Evolutionary conservation across 37 sponge, comb jelly and placozoan species (phyloP), one percentile per base, ranked within the genome.

Genomic region (Axinella damicornis): DNA sequence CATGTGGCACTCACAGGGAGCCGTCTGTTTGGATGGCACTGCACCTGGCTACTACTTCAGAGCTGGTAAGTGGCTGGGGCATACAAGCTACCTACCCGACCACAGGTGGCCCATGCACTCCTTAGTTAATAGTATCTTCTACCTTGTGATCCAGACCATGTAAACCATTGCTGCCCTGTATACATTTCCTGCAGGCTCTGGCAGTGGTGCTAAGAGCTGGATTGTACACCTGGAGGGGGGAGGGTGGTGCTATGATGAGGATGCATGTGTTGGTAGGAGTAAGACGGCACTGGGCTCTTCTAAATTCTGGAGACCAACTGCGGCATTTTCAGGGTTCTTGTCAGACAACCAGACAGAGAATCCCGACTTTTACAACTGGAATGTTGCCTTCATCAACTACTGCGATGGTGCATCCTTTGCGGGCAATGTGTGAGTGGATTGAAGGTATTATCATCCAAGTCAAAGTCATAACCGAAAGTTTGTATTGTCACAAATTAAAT

Each of bases 361-460:
- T 58, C 91, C 91, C 17, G 69, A 83, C 46, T 94, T 90, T 68
- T 88, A 70, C 40, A 60, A 86, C 63, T 94, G 88, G 87, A 86
- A 79, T 38, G 56, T 94, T 32, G 90, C 59, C 25, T 90, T 58
- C 53, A n/a, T 94, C 19, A 54, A 12, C 28, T 94, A 94, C 87
- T 94, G 94, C 83, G 94, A 94, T 76, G 94, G 94, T 52, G 87
- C 88, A n/a, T 94, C 94, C 0, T 94, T 90, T 55, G 61, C 91
- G 20, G 94, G 94, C 9, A 73, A 94, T 64, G 67, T 78, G 92
- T 92, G 46, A 78, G 92, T 46, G n/a, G n/a, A n/a, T n/a, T n/a
- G n/a, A n/a, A n/a, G n/a, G n/a, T n/a, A n/a, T n/a, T n/a, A n/a
- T n/a, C n/a, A n/a, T n/a, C n/a, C n/a, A n/a, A n/a, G n/a, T n/a